phyloP scores from a whole-genome alignment of 2,797 vertebrate species.

The Schizopygopsis pylzovi region DNA sequence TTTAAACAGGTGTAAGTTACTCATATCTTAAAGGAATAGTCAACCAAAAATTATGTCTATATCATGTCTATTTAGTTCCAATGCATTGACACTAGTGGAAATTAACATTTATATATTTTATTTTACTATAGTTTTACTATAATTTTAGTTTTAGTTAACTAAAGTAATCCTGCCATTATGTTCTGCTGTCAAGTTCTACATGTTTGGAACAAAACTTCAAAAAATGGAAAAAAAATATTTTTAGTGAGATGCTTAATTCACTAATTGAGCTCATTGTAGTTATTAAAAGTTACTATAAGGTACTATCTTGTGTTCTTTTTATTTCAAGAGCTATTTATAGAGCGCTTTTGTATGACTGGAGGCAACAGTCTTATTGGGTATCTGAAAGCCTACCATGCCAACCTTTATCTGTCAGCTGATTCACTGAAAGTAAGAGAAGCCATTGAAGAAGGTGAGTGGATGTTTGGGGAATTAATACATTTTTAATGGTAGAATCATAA shows the following conservation, averaged over 20 bases:
- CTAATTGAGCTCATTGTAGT: neutral
- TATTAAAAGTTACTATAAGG: neutral
- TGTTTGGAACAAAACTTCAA: too few species aligned
- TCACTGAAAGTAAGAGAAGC: slow-evolving; percentile 89
- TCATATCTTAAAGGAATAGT: too few species aligned
- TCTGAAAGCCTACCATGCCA: slow-evolving; percentile 94
- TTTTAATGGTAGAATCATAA: slow-evolving; percentile 27
- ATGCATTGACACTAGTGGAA: too few species aligned
- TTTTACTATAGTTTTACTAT: too few species aligned
- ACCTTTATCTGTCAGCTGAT: slow-evolving; percentile 95
- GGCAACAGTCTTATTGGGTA: slow-evolving; percentile 94
- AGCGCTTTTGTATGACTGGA: slow-evolving; percentile 96
- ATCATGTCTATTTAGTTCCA: too few species aligned
- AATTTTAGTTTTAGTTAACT: too few species aligned
- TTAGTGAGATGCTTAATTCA: neutral
- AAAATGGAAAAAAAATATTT: neutral
- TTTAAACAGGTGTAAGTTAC: neutral
- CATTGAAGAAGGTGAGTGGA: slow-evolving; percentile 87
- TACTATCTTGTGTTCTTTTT: neutral
- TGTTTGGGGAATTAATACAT: neutral
- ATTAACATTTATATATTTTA: too few species aligned
- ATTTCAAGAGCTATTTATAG: slow-evolving; percentile 85
- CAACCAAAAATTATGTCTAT: too few species aligned
- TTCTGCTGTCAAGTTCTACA: too few species aligned
- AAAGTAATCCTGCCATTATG: too few species aligned